phyloP scores from a whole-genome alignment of 2,113 vertebrate species.

The Cephalopterus ornatus region DNA sequence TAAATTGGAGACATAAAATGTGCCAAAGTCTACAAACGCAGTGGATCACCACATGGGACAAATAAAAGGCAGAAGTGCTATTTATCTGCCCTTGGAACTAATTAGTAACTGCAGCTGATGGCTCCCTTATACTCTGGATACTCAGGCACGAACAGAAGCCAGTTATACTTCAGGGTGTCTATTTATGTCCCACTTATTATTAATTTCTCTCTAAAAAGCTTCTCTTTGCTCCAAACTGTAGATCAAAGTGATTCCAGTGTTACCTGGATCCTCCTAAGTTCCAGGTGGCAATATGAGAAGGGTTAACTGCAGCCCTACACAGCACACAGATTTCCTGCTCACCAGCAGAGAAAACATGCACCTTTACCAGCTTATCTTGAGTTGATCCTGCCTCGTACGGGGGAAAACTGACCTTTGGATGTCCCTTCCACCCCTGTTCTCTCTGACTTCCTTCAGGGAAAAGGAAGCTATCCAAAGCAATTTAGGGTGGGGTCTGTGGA shows the following conservation, averaged over 20 bases:
- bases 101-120: conserved; percentile 15
- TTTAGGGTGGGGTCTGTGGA: conserved; percentile 34
- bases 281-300: not conserved
- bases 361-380: not conserved
- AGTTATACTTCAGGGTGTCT: not conserved
- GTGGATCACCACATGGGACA: conserved; percentile 20
- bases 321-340: not conserved
- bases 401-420: not conserved
- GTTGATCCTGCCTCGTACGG: not conserved
- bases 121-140: not conserved
- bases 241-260: not conserved
- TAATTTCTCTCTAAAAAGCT: not conserved
- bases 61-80: conserved; percentile 37
- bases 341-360: not conserved
- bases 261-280: not conserved
- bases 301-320: not conserved
- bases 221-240: not conserved
- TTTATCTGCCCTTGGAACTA: conserved; percentile 55
- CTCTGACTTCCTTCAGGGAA: not conserved
- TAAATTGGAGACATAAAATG: conserved; percentile 47
- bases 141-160: not conserved
- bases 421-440: not conserved
- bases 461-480: not conserved
- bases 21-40: conserved; percentile 34
- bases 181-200: not conserved